Evolutionary conservation across 2,888 invertebrate species (phyloP).

Genomic region (Enchytraeus crypticus): DNA sequence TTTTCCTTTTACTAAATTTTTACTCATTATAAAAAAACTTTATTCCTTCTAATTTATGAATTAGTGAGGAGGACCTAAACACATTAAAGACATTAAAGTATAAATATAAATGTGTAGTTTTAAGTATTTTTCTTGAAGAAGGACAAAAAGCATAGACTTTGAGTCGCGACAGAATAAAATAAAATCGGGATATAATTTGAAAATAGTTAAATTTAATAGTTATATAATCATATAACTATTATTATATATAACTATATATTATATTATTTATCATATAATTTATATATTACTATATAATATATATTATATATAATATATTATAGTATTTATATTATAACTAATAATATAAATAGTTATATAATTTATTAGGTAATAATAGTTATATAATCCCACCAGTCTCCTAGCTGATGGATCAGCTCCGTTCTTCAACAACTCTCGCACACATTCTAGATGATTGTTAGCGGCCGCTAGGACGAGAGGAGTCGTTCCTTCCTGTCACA

Average conservation of each 20-base stretch:
- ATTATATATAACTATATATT: background rate
- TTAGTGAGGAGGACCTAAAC: too few relatives aligned
- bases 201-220: too few relatives aligned
- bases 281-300: background rate
- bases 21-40: too few relatives aligned
- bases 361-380: background rate
- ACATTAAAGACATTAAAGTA: too few relatives aligned
- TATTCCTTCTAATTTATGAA: too few relatives aligned
- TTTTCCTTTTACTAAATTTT: too few relatives aligned
- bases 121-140: too few relatives aligned
- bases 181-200: too few relatives aligned
- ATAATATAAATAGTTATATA: background rate
- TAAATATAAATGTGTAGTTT: too few relatives aligned
- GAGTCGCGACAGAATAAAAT: too few relatives aligned
- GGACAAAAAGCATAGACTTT: too few relatives aligned
- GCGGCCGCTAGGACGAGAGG: conserved; percentile 84
- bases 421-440: conserved; percentile 74
- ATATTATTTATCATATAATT: background rate
- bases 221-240: too few relatives aligned
- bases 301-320: background rate
- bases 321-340: background rate
- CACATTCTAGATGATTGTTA: conserved; percentile 79
- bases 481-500: conserved; percentile 80
- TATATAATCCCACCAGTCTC: conserved; percentile 55
- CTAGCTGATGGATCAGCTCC: conserved; percentile 80